A percentile compares a stretch with the other conserved stretches of the same genome.
phyloP scores from a whole-genome alignment of 2,797 vertebrate genomes.

The Psittacula derbiana region DNA sequence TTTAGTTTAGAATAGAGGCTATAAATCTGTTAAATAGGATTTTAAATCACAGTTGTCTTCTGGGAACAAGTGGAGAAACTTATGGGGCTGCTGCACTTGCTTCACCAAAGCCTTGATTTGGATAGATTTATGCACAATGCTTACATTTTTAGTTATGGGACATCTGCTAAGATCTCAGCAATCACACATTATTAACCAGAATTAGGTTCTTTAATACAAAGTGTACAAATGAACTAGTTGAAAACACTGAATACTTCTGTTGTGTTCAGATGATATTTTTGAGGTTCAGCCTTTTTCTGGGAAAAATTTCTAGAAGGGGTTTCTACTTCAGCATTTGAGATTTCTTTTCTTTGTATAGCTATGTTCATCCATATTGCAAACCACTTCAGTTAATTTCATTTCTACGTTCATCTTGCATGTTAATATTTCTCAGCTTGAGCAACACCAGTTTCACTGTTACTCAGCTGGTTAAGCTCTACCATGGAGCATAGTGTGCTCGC shows the following conservation, averaged over 20 bases:
- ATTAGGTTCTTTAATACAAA: not conserved
- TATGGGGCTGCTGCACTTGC: not conserved
- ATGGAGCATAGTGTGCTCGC: not conserved
- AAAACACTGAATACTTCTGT: not conserved
- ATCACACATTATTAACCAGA: not conserved
- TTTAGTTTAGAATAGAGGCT: not conserved
- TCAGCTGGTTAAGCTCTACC: not conserved
- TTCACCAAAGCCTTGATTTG: not conserved
- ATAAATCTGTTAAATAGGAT: not conserved
- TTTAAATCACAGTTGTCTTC: not conserved
- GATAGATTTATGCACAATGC: not conserved
- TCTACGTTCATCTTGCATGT: not conserved
- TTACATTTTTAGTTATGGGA: not conserved
- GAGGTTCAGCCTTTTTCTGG: not conserved
- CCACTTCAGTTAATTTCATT: not conserved
- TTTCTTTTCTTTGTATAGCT: not conserved
- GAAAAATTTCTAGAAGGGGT: not conserved
- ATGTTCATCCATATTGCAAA: not conserved
- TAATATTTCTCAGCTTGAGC: not conserved
- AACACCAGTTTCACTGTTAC: not conserved
- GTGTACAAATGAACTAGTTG: not conserved
- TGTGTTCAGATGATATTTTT: not conserved
- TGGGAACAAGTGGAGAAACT: not conserved
- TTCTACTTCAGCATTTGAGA: not conserved
- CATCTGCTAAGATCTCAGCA: not conserved